These are phyloP conservation scores for Drosophila picticornis DNA, from an alignment of 2,888 invertebrate species.

Conservation along the genomic window DNA sequence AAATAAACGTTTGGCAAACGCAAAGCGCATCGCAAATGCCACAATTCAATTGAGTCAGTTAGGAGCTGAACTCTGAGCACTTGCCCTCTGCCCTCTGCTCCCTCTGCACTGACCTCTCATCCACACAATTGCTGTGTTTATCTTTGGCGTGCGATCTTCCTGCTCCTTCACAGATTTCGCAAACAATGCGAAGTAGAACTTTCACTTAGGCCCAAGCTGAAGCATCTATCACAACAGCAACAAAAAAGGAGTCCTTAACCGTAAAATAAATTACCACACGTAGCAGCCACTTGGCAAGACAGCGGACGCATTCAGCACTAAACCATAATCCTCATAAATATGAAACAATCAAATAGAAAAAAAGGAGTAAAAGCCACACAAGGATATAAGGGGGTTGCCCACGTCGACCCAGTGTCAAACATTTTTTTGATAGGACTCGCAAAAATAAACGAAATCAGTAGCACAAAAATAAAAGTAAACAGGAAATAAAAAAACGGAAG, in stretches of 20 bases:
- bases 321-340: slow-evolving; percentile 78
- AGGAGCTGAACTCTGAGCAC: slow-evolving; percentile 10
- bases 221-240: slow-evolving; percentile 41
- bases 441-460: slow-evolving; percentile 25
- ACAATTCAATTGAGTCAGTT: slow-evolving; percentile 50
- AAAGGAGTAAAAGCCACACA: slow-evolving; percentile 49
- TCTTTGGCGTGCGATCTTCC: slow-evolving; percentile 58
- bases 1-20: slow-evolving; percentile 46
- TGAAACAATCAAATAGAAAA: slow-evolving; percentile 77
- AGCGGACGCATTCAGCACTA: slow-evolving; percentile 49
- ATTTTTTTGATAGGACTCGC: slow-evolving; percentile 55
- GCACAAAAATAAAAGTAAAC: slow-evolving; percentile 4
- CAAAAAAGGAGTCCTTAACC: slow-evolving; percentile 49
- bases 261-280: slow-evolving; percentile 70
- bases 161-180: slow-evolving; percentile 40
- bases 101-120: slow-evolving; percentile 20
- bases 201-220: slow-evolving; percentile 54
- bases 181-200: slow-evolving; percentile 58
- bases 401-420: slow-evolving; percentile 43
- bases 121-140: slow-evolving; percentile 52
- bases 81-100: slow-evolving; percentile 2
- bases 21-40: slow-evolving; percentile 50
- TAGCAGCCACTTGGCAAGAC: slow-evolving; percentile 46
- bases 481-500: slow-evolving; percentile 22
- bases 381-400: slow-evolving; percentile 30